Evolutionary conservation across 1,140 invertebrate genomes (phyloP).

Genomic region (Ericerus pela): DNA sequence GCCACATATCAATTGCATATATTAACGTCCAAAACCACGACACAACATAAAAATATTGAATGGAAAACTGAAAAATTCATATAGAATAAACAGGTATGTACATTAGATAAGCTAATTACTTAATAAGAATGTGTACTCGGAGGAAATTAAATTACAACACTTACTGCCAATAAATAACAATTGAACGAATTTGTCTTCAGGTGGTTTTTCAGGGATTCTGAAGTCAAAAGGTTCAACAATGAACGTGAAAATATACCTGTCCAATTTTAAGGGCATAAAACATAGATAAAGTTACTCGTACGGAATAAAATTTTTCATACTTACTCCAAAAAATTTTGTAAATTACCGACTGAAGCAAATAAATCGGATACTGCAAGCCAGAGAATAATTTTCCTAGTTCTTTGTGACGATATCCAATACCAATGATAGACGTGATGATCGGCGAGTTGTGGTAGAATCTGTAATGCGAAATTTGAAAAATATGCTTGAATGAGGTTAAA

Average conservation of each 20-base stretch:
- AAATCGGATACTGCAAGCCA: conserved; percentile 64
- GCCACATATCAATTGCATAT: conserved; percentile 62
- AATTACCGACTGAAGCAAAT: conserved; percentile 51
- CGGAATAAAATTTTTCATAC: no score
- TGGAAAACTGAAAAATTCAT: conserved; percentile 35
- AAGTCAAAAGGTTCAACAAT: background rate
- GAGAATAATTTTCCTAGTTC: conserved; percentile 53
- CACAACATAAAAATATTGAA: conserved; percentile 68
- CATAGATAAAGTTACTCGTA: no score
- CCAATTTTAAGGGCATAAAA: no score
- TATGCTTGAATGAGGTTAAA: conserved; percentile 39
- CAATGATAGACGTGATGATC: conserved; percentile 32
- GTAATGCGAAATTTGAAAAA: conserved; percentile 18
- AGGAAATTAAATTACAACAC: background rate
- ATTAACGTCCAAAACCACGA: conserved; percentile 72
- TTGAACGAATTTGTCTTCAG: background rate
- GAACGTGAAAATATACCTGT: conserved; percentile 5
- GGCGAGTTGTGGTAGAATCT: conserved; percentile 38
- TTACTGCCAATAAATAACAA: background rate
- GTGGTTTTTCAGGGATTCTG: no score
- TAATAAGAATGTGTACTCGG: background rate
- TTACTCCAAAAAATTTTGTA: background rate
- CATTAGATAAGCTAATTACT: background rate
- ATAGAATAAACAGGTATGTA: background rate
- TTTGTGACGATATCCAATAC: conserved; percentile 38